Base-by-base conservation (phyloP, 30 jellyfish, hydroid and myxozoan genomes). In the Turritopsis dohrnii region DNA sequence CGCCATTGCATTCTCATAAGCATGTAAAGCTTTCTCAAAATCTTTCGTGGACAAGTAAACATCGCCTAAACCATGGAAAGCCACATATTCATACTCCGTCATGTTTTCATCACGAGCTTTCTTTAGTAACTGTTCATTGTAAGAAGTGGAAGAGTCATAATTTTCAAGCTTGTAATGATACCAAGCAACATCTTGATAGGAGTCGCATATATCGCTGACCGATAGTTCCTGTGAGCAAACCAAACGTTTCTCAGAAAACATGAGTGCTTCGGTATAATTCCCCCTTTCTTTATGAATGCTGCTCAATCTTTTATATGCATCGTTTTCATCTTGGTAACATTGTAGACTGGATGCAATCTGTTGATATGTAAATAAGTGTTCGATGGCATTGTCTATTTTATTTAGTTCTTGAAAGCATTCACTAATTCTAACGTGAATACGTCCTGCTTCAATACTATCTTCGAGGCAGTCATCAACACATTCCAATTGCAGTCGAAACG, bases 171-270 rank as follows among this genome's bases (percentile, higher is more conserved):
- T 28, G 21, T 76, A 53, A 82, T 94, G 99, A 13, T 80, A 72
- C 54, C 79, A 87, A 22, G 96, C 99, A 66, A 94, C 81, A 28
- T 94, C 96, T 28, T 88, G 87, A 71, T 94, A 94, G 5, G 96
- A 96, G 26, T 83, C 96, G 54, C 95, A 86, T 53, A 53, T 74
- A 0, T 81, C 91, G 18, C 84, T 76, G 66, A 75, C 89, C 75
- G 89, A 87, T 30, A 84, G 87, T 28, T 89, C 99, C 53, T 94
- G 90, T 17, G 96, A 66, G 71, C 89, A 83, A 19, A 89, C 91
- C 25, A 94, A 88, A 82, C 99, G 86, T 87, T 94, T 88, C 74
- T 94, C 99, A 0, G 95, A 75, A 71, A 88, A 94, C 54, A 94
- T 92, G 25, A 93, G 87, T 17, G 98, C 98, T 80, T 81, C 96